Evolutionary conservation across 2,113 vertebrate species (phyloP).

Genomic region (Calidris pygmaea): DNA sequence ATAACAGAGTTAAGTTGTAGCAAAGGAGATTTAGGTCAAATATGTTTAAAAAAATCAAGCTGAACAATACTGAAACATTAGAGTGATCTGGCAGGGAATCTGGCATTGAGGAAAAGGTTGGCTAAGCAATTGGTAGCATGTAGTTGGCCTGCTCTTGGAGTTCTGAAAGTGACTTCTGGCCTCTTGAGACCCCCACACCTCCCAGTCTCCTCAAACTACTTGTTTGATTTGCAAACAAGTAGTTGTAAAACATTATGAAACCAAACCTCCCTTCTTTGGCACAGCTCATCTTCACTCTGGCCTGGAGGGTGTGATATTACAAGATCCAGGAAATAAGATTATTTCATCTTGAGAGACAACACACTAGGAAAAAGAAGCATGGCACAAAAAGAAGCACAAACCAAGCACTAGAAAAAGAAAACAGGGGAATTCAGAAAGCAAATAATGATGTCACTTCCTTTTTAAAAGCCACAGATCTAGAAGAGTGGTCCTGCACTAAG

Average conservation of each 20-base stretch:
- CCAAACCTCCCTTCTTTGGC: background rate
- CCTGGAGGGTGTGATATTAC: background rate
- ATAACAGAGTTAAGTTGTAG: background rate
- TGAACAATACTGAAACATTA: background rate
- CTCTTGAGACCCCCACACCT: background rate
- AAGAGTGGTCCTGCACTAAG: background rate
- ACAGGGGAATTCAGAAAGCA: background rate
- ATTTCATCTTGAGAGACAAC: background rate
- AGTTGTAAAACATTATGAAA: background rate
- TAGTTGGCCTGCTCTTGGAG: background rate
- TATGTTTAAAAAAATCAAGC: background rate
- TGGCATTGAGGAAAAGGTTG: background rate
- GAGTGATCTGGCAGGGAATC: background rate
- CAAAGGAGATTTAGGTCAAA: background rate
- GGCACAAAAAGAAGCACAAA: background rate
- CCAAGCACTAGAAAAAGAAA: background rate
- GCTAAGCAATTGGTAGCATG: background rate
- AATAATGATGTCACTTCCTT: background rate
- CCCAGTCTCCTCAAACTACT: background rate
- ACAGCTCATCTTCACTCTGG: background rate
- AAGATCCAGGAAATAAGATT: background rate
- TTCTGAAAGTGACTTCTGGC: background rate
- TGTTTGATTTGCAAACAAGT: background rate
- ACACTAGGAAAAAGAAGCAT: background rate
- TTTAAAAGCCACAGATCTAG: background rate